A percentile compares a stretch with the other conserved stretches of the same genome.
These are phyloP conservation scores for Pseudopipra pipra DNA, from an alignment of 2,113 vertebrate genomes.

Conservation along the genomic window DNA sequence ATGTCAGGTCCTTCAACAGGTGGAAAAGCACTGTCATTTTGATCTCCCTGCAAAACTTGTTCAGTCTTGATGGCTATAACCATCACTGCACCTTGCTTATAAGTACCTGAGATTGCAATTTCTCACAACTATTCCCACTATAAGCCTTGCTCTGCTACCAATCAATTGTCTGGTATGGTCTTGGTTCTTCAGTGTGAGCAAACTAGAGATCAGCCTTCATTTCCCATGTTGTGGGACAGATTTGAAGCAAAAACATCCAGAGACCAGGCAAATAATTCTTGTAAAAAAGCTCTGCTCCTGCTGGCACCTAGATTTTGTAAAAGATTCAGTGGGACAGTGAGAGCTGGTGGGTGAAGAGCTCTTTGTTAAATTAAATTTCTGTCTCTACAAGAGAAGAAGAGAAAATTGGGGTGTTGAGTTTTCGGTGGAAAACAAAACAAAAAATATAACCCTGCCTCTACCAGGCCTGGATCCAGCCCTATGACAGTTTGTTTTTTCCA, in stretches of 20 bases:
- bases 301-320: neutral
- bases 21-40: neutral
- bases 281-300: neutral
- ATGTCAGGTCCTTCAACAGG: neutral
- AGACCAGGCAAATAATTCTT: neutral
- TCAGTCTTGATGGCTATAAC: neutral
- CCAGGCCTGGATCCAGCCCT: slow-evolving; percentile 14
- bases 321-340: neutral
- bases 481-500: slow-evolving; percentile 28
- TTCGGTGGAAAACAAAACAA: slow-evolving; percentile 42
- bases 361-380: neutral
- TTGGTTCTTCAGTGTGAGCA: neutral
- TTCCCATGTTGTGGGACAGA: neutral
- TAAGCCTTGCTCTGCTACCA: neutral
- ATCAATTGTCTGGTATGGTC: neutral
- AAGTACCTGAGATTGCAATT: neutral
- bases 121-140: neutral
- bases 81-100: neutral
- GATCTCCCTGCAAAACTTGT: neutral
- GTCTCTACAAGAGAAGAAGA: neutral
- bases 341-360: neutral
- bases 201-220: neutral
- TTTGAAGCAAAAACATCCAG: neutral
- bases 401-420: neutral
- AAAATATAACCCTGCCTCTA: neutral